Conservation (phyloP, 2,797 vertebrate species). For the Epinephelus awoara region DNA sequence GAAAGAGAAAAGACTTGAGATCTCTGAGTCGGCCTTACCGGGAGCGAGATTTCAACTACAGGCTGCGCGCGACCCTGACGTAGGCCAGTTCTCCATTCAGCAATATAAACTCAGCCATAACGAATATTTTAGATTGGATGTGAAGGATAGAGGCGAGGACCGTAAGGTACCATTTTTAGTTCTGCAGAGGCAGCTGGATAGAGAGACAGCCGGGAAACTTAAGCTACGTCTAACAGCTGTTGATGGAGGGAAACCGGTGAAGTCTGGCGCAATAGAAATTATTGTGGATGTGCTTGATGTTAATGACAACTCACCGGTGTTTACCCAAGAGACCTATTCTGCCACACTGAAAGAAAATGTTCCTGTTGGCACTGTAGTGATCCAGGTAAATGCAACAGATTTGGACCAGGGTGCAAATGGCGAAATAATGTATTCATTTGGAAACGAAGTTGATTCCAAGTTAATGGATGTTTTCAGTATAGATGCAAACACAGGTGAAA, state of each 20-base stretch:
- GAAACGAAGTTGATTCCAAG: slow-evolving; percentile 66
- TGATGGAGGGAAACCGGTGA: slow-evolving; percentile 75
- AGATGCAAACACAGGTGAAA: slow-evolving; percentile 75
- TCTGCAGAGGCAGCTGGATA: slow-evolving; percentile 76
- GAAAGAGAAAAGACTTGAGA: slow-evolving; percentile 75
- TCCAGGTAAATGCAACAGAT: slow-evolving; percentile 78
- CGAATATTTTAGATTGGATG: slow-evolving; percentile 74
- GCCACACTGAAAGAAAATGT: slow-evolving; percentile 70
- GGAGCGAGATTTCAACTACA: slow-evolving; percentile 78
- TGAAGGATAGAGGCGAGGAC: slow-evolving; percentile 72
- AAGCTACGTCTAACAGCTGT: slow-evolving; percentile 66
- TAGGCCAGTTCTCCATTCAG: slow-evolving; percentile 70
- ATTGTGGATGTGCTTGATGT: slow-evolving; percentile 76
- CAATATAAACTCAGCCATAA: slow-evolving; percentile 74
- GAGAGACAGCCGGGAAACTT: slow-evolving; percentile 63
- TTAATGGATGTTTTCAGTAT: slow-evolving; percentile 71
- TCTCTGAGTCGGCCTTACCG: slow-evolving; percentile 73
- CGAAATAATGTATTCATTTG: slow-evolving; percentile 76
- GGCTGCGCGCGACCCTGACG: slow-evolving; percentile 71
- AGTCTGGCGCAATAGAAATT: slow-evolving; percentile 72
- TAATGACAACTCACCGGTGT: slow-evolving; percentile 80
- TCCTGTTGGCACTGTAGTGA: slow-evolving; percentile 56
- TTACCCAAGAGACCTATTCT: slow-evolving; percentile 59
- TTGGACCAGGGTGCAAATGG: slow-evolving; percentile 68
- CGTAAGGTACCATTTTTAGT: slow-evolving; percentile 75